Percentiles rank a stretch among this genome's conserved stretches.
Conservation (phyloP, 2,797 vertebrate genomes). For the Clarias pachynema region DNA sequence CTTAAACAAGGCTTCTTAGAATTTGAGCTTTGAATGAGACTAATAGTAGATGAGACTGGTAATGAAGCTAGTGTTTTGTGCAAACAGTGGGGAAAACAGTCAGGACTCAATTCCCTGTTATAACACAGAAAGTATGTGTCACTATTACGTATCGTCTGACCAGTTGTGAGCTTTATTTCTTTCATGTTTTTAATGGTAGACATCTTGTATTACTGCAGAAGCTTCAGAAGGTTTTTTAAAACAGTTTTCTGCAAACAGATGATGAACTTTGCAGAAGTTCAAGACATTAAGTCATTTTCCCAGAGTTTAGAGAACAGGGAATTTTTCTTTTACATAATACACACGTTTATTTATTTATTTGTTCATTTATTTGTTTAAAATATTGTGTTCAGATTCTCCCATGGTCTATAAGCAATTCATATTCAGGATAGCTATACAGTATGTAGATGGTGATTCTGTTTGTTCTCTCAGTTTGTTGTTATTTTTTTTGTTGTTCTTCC, state of each 20-base stretch:
- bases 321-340: not conserved
- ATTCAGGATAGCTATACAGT: constrained; percentile 1
- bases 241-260: constrained; percentile 27
- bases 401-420: not conserved
- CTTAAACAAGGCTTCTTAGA: not conserved
- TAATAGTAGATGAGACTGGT: constrained; percentile 31
- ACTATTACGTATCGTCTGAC: constrained; percentile 22
- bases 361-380: too few relatives aligned
- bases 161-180: constrained; percentile 6
- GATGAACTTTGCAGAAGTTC: constrained; percentile 37
- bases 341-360: too few relatives aligned
- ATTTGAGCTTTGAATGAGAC: not conserved
- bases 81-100: constrained; percentile 25
- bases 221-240: constrained; percentile 30
- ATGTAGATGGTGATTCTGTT: not conserved
- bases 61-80: constrained; percentile 9
- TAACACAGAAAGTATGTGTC: constrained; percentile 21
- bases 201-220: constrained; percentile 17
- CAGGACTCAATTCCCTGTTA: constrained; percentile 25
- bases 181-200: constrained; percentile 19
- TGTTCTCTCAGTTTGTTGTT: constrained; percentile 22
- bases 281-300: constrained; percentile 10
- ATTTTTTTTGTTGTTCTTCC: not conserved
- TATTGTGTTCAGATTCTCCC: constrained; percentile 1
- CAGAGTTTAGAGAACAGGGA: not conserved